Evolutionary conservation across 2,113 vertebrate species (phyloP), one percentile per base, ranked within the genome.

Genomic region (Illadopsis cleaveri): DNA sequence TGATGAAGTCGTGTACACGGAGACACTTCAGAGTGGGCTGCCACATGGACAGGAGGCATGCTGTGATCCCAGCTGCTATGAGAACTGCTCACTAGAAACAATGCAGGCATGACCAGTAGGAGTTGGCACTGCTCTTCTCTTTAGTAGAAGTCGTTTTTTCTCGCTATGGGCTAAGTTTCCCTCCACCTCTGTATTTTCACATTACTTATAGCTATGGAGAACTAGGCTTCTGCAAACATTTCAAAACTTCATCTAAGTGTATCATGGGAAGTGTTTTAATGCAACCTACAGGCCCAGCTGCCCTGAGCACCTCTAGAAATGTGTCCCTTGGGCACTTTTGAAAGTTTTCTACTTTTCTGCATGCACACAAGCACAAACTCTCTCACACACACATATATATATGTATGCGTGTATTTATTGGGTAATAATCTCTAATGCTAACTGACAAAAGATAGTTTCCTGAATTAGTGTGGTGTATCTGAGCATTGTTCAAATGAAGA

Each of bases 401-500:
- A 40, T 62, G 37, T 57, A 81, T 80, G 53, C 88, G 50, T 25
- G 13, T 38, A 47, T 37, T 70, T 95, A 30, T 50, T 84, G 64
- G 42, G 65, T 82, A 95, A 92, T 94, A 94, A 94, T 90, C 45
- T 45, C 28, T 95, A 53, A 86, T 96, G 58, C 23, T 87, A 45
- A 90, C 37, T 82, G 88, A 70, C 42, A 96, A 88, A 95, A 97
- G 66, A 51, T 80, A 92, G 62, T 93, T 97, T 93, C 40, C 45
- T 89, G 83, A 95, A 94, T 95, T 94, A 96, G 93, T 57, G 25
- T 81, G 82, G 44, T 54, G 60, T 84, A 65, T 92, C 85, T 95
- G 86, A 92, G 58, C 85, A 90, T 64, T 47, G 21, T 75, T 96
- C 75, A 90, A 96, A 64, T 83, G 68, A 96, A 96, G 96, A 94